phyloP scores from a whole-genome alignment of 1,140 invertebrate species.

The Ditylenchus dipsaci region DNA sequence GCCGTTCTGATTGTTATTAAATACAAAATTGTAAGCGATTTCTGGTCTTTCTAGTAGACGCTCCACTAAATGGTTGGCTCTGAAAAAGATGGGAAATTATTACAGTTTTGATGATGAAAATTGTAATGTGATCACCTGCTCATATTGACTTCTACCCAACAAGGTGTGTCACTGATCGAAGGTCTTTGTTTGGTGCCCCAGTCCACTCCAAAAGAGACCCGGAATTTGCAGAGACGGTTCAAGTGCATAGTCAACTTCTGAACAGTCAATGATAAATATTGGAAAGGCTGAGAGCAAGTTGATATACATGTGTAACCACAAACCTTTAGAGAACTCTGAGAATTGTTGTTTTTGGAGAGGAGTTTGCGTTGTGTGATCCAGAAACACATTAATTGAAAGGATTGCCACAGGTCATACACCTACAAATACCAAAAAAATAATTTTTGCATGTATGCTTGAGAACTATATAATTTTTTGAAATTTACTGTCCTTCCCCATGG shows the following conservation, averaged over 20 bases:
- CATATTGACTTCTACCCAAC: slow-evolving; percentile 7
- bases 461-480: too few species aligned
- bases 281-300: too few species aligned
- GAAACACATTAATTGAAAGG: slow-evolving; percentile 29
- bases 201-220: slow-evolving; percentile 3
- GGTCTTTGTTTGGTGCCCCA: slow-evolving; percentile 5
- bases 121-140: not conserved
- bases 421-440: not conserved
- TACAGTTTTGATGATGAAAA: not conserved
- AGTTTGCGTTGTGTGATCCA: slow-evolving; percentile 11
- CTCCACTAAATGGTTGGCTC: not conserved
- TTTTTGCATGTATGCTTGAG: too few species aligned
- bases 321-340: not conserved
- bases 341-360: not conserved
- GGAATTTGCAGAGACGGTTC: slow-evolving; percentile 8
- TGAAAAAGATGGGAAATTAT: slow-evolving; percentile 3
- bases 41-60: not conserved
- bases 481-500: too few species aligned
- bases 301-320: too few species aligned
- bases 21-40: slow-evolving; percentile 8
- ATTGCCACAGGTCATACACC: slow-evolving; percentile 31
- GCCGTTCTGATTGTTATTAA: not conserved
- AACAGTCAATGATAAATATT: not conserved
- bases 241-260: not conserved
- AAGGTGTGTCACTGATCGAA: not conserved